Percentiles rank a stretch among this genome's conserved stretches.
phyloP scores from a whole-genome alignment of 2,797 vertebrate genomes.

The Lophius americanus region DNA sequence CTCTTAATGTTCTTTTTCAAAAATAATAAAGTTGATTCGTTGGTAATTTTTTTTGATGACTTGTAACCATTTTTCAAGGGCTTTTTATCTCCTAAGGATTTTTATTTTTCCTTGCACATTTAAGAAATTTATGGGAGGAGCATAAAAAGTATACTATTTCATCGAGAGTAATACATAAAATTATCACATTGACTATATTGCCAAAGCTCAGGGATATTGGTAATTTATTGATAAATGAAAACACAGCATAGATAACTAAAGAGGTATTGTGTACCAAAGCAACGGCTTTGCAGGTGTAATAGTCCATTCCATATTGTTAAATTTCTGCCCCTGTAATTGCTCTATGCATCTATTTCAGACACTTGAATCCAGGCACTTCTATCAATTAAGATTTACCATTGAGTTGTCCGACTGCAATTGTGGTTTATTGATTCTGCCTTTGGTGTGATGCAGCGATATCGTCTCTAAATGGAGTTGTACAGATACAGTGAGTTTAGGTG shows the following conservation, averaged over 20 bases:
- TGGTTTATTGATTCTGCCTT: constrained; percentile 78
- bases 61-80: constrained; percentile 60
- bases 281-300: constrained; percentile 21
- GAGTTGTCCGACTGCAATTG: constrained; percentile 74
- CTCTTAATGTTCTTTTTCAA: constrained; percentile 71
- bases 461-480: constrained; percentile 71
- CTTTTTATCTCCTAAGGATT: constrained; percentile 51
- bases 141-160: constrained; percentile 13
- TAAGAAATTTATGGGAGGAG: constrained; percentile 38
- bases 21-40: constrained; percentile 70
- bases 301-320: constrained; percentile 28
- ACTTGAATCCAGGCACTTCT: constrained; percentile 67
- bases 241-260: constrained; percentile 52
- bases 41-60: constrained; percentile 72
- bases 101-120: constrained; percentile 37
- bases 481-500: constrained; percentile 72
- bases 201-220: constrained; percentile 44
- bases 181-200: constrained; percentile 59
- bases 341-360: constrained; percentile 51
- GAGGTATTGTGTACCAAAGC: constrained; percentile 49
- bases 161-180: constrained; percentile 45
- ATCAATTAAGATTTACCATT: constrained; percentile 65
- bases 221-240: constrained; percentile 63
- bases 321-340: constrained; percentile 38
- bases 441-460: constrained; percentile 63